Base-by-base conservation (phyloP, 2,113 vertebrate species). In the Notothenia coriiceps region DNA sequence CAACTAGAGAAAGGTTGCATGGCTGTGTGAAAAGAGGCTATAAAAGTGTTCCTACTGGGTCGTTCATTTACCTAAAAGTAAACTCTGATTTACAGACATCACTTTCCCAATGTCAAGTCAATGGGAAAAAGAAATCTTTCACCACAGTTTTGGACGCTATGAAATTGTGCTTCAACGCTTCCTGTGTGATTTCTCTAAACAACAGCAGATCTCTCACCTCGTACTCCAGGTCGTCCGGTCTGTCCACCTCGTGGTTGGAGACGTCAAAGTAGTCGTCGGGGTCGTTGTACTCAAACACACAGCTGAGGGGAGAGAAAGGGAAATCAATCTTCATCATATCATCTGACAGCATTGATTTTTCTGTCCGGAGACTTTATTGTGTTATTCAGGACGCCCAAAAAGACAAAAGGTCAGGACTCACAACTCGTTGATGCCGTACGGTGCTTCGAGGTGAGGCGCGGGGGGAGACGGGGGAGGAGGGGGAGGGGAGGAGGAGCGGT, bases 211-310 rank as follows among this genome's bases (percentile, higher is more conserved):
- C 2, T 55, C 94, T 89, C 82, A 97, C 96, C 95, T 97, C 96
- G 5, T 97, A 97, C 86, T 97, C 95, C 92, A 97, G 91, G 65
- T 96, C 95, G 2, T 96, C 96, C 59, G 94, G 85, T 20, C 95
- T 80, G 85, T 97, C 96, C 77, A 94, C 94, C 79, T 96, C 95
- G 13, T 96, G 96, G 4, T 95, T 92, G 5, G 90, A 90, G 15
- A 94, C 94, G 82, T 96, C 95, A 67, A 95, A 93, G 87, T 96
- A 96, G 83, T 96, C 96, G 3, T 92, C 93, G 2, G 94, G 94
- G 83, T 96, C 95, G 25, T 95, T 95, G 89, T 95, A 96, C 63
- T 96, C 94, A 44, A 96, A 89, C 25, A 95, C 84, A 60, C 95
- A 92, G 65, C 95, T 96, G 92, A 4, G 44, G 68, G 47, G 29